These are phyloP conservation scores for Ridgeia piscesae DNA, from an alignment of 1,140 invertebrate genomes.

Conservation along the genomic window DNA sequence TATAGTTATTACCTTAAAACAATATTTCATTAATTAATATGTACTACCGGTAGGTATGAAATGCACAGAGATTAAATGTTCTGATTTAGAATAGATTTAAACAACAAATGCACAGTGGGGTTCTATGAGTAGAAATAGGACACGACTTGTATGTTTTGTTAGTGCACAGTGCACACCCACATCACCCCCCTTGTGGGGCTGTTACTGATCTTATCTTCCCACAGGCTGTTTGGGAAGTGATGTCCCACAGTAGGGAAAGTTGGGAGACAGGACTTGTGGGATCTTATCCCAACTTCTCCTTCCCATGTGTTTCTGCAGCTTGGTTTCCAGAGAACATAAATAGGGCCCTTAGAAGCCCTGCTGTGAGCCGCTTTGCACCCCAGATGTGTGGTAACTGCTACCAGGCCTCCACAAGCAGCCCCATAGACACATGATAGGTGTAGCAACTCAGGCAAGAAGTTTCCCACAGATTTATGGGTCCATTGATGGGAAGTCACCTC, in stretches of 20 bases:
- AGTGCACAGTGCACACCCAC: background rate
- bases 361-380: background rate
- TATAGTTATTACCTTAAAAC: too few relatives aligned
- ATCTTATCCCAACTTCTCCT: background rate
- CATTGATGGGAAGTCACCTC: background rate
- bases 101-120: background rate
- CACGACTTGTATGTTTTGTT: background rate
- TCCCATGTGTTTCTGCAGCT: background rate
- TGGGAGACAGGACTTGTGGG: background rate
- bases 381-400: background rate
- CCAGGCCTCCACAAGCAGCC: background rate
- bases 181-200: background rate
- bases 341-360: background rate
- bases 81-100: background rate
- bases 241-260: background rate
- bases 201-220: background rate
- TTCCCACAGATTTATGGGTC: background rate
- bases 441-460: background rate
- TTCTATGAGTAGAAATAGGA: background rate
- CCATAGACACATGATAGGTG: background rate
- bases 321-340: background rate
- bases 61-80: background rate
- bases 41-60: too few relatives aligned
- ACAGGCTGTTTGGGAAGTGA: background rate
- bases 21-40: too few relatives aligned